Evolutionary conservation across 2,888 invertebrate species (phyloP).

Genomic region (Agriotes lineatus): DNA sequence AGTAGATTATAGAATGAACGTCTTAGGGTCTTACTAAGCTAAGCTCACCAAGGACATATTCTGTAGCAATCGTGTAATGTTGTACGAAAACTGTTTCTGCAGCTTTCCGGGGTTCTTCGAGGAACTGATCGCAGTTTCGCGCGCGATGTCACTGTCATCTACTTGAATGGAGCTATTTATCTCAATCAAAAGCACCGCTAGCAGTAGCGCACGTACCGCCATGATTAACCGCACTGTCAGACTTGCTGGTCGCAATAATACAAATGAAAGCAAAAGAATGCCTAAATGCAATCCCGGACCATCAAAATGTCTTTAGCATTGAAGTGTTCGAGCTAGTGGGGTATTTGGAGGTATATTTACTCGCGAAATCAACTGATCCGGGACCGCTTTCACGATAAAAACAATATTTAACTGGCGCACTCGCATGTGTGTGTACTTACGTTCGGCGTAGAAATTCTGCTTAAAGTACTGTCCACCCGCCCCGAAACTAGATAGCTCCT

Average conservation of each 20-base stretch:
- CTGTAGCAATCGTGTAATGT: slow-evolving; percentile 45
- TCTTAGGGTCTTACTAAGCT: slow-evolving; percentile 5
- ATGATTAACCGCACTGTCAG: slow-evolving; percentile 48
- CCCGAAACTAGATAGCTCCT: neutral
- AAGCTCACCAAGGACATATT: slow-evolving; percentile 44
- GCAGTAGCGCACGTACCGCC: slow-evolving; percentile 46
- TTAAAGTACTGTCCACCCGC: neutral
- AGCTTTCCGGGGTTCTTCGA: slow-evolving; percentile 47
- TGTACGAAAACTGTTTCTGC: slow-evolving; percentile 47
- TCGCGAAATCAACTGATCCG: slow-evolving; percentile 33
- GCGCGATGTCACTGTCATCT: slow-evolving; percentile 47
- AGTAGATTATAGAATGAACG: slow-evolving; percentile 32
- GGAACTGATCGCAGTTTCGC: slow-evolving; percentile 46
- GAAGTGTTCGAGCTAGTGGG: neutral
- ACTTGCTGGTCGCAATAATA: slow-evolving; percentile 40
- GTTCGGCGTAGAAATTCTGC: neutral
- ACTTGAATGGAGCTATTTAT: slow-evolving; percentile 51
- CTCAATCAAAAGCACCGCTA: slow-evolving; percentile 50
- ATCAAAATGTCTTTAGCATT: neutral
- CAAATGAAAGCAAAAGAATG: slow-evolving; percentile 40
- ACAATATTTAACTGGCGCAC: slow-evolving; percentile 40
- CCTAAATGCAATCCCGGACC: slow-evolving; percentile 21
- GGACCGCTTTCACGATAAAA: slow-evolving; percentile 45
- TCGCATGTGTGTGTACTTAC: neutral
- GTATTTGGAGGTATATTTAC: slow-evolving; percentile 1